Evolutionary conservation across 1,140 invertebrate species (phyloP).

Genomic region (Diorhabda carinulata): DNA sequence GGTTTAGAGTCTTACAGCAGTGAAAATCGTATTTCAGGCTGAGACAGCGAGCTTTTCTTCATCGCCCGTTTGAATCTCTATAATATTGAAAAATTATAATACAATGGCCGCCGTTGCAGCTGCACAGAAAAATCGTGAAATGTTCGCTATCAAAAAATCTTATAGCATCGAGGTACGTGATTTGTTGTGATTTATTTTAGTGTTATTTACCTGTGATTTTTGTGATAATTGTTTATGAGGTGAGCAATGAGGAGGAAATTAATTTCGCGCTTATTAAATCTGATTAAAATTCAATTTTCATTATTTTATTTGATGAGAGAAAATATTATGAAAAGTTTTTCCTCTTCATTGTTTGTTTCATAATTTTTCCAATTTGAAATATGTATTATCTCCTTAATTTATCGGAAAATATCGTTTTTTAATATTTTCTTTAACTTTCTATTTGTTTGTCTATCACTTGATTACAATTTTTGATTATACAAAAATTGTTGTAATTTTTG

Average conservation of each 20-base stretch:
- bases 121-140: constrained; percentile 85
- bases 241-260: background rate
- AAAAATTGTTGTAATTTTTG: no score
- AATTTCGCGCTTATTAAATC: background rate
- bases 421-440: no score
- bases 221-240: background rate
- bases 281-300: no score
- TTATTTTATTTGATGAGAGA: no score
- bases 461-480: no score
- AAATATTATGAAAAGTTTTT: no score
- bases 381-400: no score
- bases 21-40: constrained; percentile 42
- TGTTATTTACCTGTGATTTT: background rate
- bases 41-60: constrained; percentile 30
- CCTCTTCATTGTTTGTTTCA: no score
- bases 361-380: no score
- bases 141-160: constrained; percentile 93
- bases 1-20: constrained; percentile 31
- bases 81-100: constrained; percentile 14
- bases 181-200: background rate
- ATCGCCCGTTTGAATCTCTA: constrained; percentile 27
- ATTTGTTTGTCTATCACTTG: no score
- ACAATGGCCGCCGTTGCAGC: constrained; percentile 78
- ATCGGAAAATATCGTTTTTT: no score
- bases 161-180: constrained; percentile 93